These are phyloP conservation scores for Bradypodion ventrale DNA, from an alignment of 2,797 vertebrate genomes.

Conservation along the genomic window DNA sequence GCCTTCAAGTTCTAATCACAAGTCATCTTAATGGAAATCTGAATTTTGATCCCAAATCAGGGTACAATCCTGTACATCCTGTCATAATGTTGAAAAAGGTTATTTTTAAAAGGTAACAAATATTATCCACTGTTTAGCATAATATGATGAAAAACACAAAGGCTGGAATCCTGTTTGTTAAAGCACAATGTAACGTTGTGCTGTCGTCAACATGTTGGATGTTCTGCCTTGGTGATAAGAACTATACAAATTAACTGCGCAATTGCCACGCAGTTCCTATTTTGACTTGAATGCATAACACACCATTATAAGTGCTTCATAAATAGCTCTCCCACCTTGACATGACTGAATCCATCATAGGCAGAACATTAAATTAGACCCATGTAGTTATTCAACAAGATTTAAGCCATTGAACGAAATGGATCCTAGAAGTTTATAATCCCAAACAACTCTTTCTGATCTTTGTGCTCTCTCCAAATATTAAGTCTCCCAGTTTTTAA, in stretches of 20 bases:
- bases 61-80: neutral
- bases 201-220: no score
- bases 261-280: no score
- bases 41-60: neutral
- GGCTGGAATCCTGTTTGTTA: neutral
- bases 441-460: neutral
- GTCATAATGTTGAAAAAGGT: neutral
- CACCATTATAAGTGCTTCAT: no score
- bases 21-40: neutral
- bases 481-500: slow-evolving; percentile 2
- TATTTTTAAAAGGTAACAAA: neutral
- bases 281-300: no score
- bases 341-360: no score
- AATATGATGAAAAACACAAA: neutral
- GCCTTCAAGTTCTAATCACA: neutral
- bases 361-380: no score
- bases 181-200: no score
- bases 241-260: no score
- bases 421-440: neutral
- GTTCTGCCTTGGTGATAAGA: no score
- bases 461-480: neutral
- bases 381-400: no score
- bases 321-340: no score
- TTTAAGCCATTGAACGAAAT: neutral
- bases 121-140: no score